Percentiles rank a stretch among this genome's conserved stretches.
Evolutionary conservation across 2,113 vertebrate species (phyloP).

Genomic region (Anseranas semipalmata): DNA sequence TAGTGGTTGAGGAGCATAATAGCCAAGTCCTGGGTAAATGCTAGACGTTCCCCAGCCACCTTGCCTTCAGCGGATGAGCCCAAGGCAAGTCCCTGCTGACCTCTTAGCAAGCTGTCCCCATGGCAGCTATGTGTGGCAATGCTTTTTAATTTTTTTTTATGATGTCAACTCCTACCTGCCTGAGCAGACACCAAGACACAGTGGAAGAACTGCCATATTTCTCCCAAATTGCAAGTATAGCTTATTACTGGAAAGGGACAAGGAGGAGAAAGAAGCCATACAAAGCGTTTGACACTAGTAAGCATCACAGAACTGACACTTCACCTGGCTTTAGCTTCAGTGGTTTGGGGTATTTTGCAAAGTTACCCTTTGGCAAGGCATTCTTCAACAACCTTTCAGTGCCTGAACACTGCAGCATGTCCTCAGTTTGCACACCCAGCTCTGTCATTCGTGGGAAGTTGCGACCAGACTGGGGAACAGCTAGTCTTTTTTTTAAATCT

Average conservation of each 20-base stretch:
- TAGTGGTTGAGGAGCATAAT: accelerated
- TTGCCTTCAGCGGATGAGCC: neutral
- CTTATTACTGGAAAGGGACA: neutral
- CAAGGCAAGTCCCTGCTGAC: neutral
- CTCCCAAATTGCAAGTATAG: neutral
- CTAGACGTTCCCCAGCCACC: neutral
- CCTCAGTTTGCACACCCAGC: neutral
- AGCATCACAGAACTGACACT: neutral
- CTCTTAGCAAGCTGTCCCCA: neutral
- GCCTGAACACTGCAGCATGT: accelerated
- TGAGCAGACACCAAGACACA: neutral
- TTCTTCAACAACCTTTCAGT: neutral
- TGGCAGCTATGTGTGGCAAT: neutral
- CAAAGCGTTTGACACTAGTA: neutral
- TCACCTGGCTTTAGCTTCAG: neutral
- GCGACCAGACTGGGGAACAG: neutral
- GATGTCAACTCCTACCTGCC: neutral
- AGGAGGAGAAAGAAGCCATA: conserved; percentile 22
- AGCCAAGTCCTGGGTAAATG: neutral
- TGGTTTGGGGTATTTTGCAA: neutral
- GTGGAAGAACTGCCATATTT: neutral
- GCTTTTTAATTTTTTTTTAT: neutral
- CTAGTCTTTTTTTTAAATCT: neutral
- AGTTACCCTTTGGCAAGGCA: neutral
- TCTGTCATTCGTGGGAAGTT: neutral